Evolutionary conservation across 2,113 vertebrate genomes (phyloP).

Genomic region (Tringa solitaria): DNA sequence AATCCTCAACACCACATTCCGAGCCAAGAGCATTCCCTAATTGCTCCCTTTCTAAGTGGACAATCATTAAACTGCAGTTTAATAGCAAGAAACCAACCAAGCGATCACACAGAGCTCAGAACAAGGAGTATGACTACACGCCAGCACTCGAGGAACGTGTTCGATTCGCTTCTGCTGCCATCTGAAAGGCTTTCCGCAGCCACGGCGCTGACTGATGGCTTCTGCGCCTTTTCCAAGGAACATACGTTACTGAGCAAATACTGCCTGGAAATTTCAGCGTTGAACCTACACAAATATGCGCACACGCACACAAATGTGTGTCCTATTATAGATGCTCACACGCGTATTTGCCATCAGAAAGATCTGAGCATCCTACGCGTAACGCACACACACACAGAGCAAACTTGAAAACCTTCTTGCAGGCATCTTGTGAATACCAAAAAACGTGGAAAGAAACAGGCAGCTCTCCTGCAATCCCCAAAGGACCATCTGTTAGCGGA

Average conservation of each 20-base stretch:
- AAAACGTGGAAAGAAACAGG: slow-evolving; percentile 48
- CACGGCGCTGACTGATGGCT: slow-evolving; percentile 38
- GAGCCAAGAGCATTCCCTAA: neutral
- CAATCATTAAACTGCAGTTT: slow-evolving; percentile 3
- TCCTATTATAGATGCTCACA: slow-evolving; percentile 17
- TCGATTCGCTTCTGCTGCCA: slow-evolving; percentile 31
- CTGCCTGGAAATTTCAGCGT: slow-evolving; percentile 5
- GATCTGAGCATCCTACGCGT: slow-evolving; percentile 19
- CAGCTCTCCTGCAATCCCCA: slow-evolving; percentile 53
- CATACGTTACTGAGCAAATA: slow-evolving; percentile 63
- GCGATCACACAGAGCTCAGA: neutral
- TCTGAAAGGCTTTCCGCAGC: slow-evolving; percentile 47
- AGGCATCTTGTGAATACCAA: slow-evolving; percentile 65
- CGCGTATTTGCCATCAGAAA: slow-evolving; percentile 45
- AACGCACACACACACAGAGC: neutral
- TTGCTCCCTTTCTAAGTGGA: slow-evolving; percentile 14
- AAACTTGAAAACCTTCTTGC: slow-evolving; percentile 57
- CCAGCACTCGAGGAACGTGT: neutral
- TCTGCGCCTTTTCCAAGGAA: slow-evolving; percentile 58
- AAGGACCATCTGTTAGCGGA: slow-evolving; percentile 62
- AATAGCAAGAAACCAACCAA: slow-evolving; percentile 15
- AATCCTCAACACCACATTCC: neutral
- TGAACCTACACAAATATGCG: slow-evolving; percentile 42
- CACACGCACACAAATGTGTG: slow-evolving; percentile 10
- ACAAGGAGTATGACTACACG: neutral